Percentiles rank a stretch among this genome's conserved stretches.
phyloP scores from a whole-genome alignment of 2,797 vertebrate species.

The Artibeus jamaicensis region DNA sequence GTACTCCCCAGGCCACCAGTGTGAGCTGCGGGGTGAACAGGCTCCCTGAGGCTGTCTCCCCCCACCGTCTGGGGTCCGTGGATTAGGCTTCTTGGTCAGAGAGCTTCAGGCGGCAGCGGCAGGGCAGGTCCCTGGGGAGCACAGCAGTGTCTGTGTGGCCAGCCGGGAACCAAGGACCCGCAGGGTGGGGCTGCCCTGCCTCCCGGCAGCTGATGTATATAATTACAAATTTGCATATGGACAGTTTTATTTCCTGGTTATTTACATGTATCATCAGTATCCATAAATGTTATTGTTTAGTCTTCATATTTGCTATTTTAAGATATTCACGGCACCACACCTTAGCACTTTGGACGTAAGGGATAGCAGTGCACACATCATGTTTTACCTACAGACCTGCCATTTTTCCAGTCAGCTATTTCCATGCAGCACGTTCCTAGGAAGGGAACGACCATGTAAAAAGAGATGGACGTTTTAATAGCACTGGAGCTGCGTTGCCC shows the following conservation, averaged over 20 bases:
- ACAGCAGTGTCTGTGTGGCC: background rate
- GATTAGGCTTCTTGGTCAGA: background rate
- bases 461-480: background rate
- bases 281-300: background rate
- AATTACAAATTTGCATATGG: constrained; percentile 12
- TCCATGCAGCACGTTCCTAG: background rate
- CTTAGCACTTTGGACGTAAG: background rate
- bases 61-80: constrained; percentile 53
- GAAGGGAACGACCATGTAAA: background rate
- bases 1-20: background rate
- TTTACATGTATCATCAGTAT: background rate
- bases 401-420: background rate
- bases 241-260: background rate
- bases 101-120: constrained; percentile 22
- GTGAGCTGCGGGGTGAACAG: constrained; percentile 9
- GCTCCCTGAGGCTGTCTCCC: background rate
- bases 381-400: background rate
- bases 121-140: background rate
- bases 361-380: background rate
- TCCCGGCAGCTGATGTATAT: background rate
- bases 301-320: background rate
- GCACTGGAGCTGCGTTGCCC: background rate
- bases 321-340: background rate
- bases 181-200: background rate
- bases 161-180: background rate